phyloP scores from a whole-genome alignment of 1,140 invertebrate genomes.

The Drosophila lowei region DNA sequence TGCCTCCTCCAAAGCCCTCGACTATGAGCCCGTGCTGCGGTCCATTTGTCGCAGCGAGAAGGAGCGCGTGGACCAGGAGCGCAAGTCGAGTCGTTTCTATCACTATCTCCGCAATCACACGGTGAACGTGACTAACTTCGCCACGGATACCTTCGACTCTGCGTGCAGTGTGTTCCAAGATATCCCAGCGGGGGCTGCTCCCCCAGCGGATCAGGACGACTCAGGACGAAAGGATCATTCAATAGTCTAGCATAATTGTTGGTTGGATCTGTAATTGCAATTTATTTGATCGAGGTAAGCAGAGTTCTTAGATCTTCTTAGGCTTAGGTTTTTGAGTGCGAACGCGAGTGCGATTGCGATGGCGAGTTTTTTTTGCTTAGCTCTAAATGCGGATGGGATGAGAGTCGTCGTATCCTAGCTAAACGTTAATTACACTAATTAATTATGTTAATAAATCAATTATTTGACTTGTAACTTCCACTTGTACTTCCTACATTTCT shows the following conservation, averaged over 20 bases:
- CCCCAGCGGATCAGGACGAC: slow-evolving; percentile 9
- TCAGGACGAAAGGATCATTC: background rate
- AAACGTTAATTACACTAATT: slow-evolving; percentile 40
- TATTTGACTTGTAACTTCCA: slow-evolving; percentile 19
- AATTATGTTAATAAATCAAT: slow-evolving; percentile 54
- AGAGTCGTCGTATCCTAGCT: slow-evolving; percentile 26
- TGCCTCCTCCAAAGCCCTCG: slow-evolving; percentile 70
- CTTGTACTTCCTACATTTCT: background rate
- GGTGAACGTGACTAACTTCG: slow-evolving; percentile 54
- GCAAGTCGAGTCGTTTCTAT: slow-evolving; percentile 85
- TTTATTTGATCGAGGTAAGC: slow-evolving; percentile 60
- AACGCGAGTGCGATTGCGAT: too few relatives aligned
- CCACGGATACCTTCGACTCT: slow-evolving; percentile 58
- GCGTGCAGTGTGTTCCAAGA: slow-evolving; percentile 59
- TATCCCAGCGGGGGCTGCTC: background rate
- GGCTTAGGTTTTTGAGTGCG: slow-evolving; percentile 42
- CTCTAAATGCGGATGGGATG: slow-evolving; percentile 16
- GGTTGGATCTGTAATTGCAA: slow-evolving; percentile 18
- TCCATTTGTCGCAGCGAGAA: slow-evolving; percentile 85
- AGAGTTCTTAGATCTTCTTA: slow-evolving; percentile 67
- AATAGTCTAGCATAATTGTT: slow-evolving; percentile 18
- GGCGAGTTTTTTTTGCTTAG: slow-evolving; percentile 25
- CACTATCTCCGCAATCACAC: slow-evolving; percentile 84
- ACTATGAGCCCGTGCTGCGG: slow-evolving; percentile 85
- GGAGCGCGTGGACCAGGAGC: slow-evolving; percentile 84